Evolutionary conservation across 92 coral and sea anemone genomes (phyloP).

Genomic region (Nematostella vectensis): DNA sequence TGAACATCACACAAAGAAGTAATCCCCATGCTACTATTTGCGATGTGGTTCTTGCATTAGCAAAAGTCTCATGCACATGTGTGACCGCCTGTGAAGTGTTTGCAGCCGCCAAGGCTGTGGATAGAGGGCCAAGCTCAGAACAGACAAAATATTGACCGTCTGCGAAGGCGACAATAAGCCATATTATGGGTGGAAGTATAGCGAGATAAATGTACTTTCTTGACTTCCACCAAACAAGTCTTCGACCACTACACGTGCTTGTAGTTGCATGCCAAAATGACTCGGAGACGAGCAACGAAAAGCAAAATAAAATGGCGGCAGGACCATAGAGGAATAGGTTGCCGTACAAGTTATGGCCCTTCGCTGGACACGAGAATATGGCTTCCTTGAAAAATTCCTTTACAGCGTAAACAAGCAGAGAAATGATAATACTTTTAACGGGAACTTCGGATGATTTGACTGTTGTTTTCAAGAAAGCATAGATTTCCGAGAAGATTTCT

Average conservation of each 20-base stretch:
- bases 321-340: conserved; percentile 59
- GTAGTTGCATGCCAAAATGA: conserved; percentile 66
- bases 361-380: conserved; percentile 54
- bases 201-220: conserved; percentile 48
- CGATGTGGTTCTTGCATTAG: conserved; percentile 37
- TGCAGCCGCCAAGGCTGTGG: conserved; percentile 27
- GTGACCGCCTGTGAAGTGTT: conserved; percentile 29
- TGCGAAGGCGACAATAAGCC: conserved; percentile 64
- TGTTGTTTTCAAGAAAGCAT: conserved; percentile 8
- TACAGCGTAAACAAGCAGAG: conserved; percentile 46
- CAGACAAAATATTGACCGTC: conserved; percentile 59
- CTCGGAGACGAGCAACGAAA: conserved; percentile 54
- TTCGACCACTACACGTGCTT: conserved; percentile 36
- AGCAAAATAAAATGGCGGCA: conserved; percentile 47
- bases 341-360: conserved; percentile 40
- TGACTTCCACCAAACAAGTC: conserved; percentile 45
- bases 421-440: conserved; percentile 42
- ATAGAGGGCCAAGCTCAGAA: conserved; percentile 54
- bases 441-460: conserved; percentile 32
- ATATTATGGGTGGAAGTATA: conserved; percentile 50
- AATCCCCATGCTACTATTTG: conserved; percentile 64
- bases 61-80: conserved; percentile 20
- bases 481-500: conserved; percentile 13
- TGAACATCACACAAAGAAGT: conserved; percentile 27
- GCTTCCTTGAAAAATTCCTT: conserved; percentile 58